These are phyloP conservation scores for Epizoanthus fatuus DNA, from an alignment of 92 coral and sea anemone genomes.

Conservation along the genomic window DNA sequence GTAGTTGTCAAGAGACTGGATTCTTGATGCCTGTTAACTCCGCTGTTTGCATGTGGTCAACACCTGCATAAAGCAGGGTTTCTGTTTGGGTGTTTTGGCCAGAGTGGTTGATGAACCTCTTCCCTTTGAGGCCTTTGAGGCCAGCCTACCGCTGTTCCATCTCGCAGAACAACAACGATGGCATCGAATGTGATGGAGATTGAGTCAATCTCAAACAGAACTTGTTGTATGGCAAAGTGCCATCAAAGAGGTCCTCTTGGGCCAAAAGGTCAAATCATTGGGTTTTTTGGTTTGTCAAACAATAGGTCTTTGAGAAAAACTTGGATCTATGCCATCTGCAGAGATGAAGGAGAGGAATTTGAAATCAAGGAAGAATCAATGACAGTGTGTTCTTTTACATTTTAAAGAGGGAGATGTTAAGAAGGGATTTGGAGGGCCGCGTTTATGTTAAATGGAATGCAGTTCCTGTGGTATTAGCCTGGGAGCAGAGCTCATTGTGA, in stretches of 20 bases:
- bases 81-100: not conserved
- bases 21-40: conserved; percentile 9
- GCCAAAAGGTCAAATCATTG: not conserved
- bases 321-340: conserved; percentile 35
- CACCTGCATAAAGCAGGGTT: conserved; percentile 4
- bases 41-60: not conserved
- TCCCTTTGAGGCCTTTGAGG: not conserved
- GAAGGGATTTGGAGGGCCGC: conserved; percentile 55
- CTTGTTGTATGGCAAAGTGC: conserved; percentile 35
- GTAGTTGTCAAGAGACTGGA: not conserved
- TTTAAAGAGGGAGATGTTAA: conserved; percentile 51
- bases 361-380: conserved; percentile 25
- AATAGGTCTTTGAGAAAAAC: not conserved
- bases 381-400: conserved; percentile 68
- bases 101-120: conserved; percentile 5
- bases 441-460: conserved; percentile 17
- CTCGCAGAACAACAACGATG: not conserved
- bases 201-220: not conserved
- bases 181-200: no score
- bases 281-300: conserved; percentile 19
- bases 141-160: no score
- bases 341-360: not conserved
- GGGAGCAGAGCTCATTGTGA: conserved; percentile 30
- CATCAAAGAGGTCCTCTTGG: conserved; percentile 30
- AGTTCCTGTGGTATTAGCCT: conserved; percentile 51